These are phyloP conservation scores for Apostichopus parvimensis DNA, from an alignment of 35 echinoderm and acorn worm species.

Conservation along the genomic window DNA sequence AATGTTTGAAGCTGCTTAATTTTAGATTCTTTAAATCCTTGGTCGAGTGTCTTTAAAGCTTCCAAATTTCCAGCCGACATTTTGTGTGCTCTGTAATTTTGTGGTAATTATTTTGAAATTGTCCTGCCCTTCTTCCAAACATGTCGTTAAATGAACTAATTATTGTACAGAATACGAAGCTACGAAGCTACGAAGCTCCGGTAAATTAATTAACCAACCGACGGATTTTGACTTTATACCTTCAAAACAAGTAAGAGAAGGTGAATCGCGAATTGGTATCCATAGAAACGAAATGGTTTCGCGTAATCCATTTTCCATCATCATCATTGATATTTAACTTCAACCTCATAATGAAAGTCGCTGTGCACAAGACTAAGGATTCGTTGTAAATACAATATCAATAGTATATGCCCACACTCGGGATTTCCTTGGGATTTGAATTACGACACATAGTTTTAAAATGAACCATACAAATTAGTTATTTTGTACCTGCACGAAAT, in stretches of 20 bases:
- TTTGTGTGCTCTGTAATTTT: not conserved
- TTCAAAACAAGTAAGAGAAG: not conserved
- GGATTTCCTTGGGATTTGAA: too few species aligned
- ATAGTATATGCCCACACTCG: too few species aligned
- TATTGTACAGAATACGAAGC: not conserved
- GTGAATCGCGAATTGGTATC: not conserved
- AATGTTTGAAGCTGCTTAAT: conserved; percentile 14
- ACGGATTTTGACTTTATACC: not conserved
- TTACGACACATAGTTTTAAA: too few species aligned
- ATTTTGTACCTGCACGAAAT: too few species aligned
- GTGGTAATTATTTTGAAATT: too few species aligned
- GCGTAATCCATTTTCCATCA: not conserved
- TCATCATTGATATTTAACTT: not conserved
- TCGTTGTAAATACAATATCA: too few species aligned
- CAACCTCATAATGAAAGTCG: too few species aligned
- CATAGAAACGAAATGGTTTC: not conserved
- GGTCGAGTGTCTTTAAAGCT: conserved; percentile 20
- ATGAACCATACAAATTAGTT: too few species aligned
- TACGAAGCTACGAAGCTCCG: not conserved
- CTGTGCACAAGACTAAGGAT: too few species aligned
- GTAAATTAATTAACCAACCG: conserved; percentile 3
- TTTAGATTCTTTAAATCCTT: conserved; percentile 41
- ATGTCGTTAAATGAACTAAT: not conserved
- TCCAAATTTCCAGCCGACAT: conserved; percentile 14
- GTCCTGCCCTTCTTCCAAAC: not conserved